Conservation (phyloP, 2,113 vertebrate species). For the Zosterops lateralis region DNA sequence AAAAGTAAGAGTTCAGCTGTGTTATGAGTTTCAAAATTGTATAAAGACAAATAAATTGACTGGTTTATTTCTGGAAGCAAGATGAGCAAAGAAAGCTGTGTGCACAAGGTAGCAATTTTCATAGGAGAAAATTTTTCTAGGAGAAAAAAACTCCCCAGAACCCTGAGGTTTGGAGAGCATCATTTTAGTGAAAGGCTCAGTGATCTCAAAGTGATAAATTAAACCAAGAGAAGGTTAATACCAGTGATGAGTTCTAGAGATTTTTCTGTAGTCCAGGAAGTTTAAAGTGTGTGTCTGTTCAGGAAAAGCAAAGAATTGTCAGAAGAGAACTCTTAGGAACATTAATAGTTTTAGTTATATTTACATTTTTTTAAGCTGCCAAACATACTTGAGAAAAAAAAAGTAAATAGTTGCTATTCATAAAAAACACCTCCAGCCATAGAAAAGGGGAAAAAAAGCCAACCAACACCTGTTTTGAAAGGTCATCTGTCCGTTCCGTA, state of each 20-base stretch:
- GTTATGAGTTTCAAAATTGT: background rate
- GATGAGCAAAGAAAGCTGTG: background rate
- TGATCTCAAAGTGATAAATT: background rate
- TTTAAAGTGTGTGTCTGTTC: background rate
- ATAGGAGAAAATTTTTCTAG: background rate
- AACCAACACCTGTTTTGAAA: background rate
- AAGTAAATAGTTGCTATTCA: background rate
- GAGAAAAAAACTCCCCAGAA: background rate
- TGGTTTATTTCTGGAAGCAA: background rate
- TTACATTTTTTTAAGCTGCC: background rate
- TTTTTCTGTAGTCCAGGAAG: background rate
- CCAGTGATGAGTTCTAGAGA: background rate
- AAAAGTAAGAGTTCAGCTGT: background rate
- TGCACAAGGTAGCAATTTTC: background rate
- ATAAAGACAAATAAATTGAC: background rate
- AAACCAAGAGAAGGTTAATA: background rate
- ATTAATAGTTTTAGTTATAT: background rate
- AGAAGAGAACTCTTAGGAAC: background rate
- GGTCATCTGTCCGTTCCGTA: background rate
- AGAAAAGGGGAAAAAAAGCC: background rate
- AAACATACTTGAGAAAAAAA: background rate
- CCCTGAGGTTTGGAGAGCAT: background rate
- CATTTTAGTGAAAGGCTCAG: background rate
- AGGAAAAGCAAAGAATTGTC: background rate
- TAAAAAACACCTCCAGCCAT: rapidly evolving